Conservation (phyloP, 2,113 vertebrate genomes). For the Cacatua alba region DNA sequence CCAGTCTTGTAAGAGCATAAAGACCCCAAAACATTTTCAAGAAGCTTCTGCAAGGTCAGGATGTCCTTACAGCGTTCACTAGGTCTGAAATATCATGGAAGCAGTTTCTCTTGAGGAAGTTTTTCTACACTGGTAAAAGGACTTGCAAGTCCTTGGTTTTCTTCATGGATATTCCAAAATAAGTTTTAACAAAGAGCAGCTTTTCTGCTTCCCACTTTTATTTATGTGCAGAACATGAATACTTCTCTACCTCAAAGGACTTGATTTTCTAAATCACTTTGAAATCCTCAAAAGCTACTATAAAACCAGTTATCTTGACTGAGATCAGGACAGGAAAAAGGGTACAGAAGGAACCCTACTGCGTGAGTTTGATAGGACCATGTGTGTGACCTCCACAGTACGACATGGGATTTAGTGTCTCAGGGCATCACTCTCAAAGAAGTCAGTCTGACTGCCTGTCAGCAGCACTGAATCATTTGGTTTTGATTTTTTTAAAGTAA, state of each 20-base stretch:
- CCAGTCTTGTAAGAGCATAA: neutral
- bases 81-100: neutral
- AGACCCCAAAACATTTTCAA: neutral
- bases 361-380: neutral
- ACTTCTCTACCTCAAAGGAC: constrained; percentile 28
- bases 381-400: neutral
- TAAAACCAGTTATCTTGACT: constrained; percentile 34
- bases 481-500: neutral
- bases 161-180: constrained; percentile 10
- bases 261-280: constrained; percentile 53
- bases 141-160: neutral
- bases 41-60: neutral
- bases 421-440: neutral
- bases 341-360: constrained; percentile 5
- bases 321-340: neutral
- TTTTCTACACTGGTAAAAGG: neutral
- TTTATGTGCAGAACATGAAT: constrained; percentile 22
- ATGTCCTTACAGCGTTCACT: neutral
- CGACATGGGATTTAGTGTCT: neutral
- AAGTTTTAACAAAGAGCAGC: constrained; percentile 16
- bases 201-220: constrained; percentile 14
- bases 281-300: constrained; percentile 52
- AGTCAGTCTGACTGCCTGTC: neutral
- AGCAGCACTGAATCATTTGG: neutral
- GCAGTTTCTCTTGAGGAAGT: neutral